Evolutionary conservation across 2,113 vertebrate species (phyloP).

Genomic region (Polypterus bichir): DNA sequence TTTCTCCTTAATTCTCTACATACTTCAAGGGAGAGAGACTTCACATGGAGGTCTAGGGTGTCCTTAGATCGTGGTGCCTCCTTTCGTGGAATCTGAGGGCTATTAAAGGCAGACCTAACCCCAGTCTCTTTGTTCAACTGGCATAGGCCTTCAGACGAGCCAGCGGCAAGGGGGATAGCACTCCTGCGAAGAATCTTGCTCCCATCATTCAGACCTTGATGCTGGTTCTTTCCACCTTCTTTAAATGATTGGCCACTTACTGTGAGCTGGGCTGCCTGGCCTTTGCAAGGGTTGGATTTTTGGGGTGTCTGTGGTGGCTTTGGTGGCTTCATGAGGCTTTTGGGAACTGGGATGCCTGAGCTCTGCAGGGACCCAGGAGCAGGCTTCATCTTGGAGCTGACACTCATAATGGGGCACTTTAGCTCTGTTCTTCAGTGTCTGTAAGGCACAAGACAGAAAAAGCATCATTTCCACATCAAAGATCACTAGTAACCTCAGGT

Average conservation of each 20-base stretch:
- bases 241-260: neutral
- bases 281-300: neutral
- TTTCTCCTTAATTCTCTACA: conserved; percentile 33
- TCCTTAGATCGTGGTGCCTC: conserved; percentile 32
- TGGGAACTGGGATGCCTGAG: conserved; percentile 44
- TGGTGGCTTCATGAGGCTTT: conserved; percentile 36
- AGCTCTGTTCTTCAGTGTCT: too few relatives aligned
- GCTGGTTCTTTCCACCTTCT: conserved; percentile 22
- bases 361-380: conserved; percentile 26
- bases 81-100: conserved; percentile 33
- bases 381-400: conserved; percentile 43
- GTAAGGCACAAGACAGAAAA: too few relatives aligned
- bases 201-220: conserved; percentile 21
- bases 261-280: too few relatives aligned
- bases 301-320: conserved; percentile 31
- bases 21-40: conserved; percentile 27
- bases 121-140: conserved; percentile 22
- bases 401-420: conserved; percentile 35
- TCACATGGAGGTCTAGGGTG: conserved; percentile 28
- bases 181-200: conserved; percentile 29
- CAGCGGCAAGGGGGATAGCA: conserved; percentile 18
- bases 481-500: too few relatives aligned
- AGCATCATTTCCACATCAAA: too few relatives aligned
- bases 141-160: conserved; percentile 17
- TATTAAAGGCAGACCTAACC: conserved; percentile 41